Base-by-base conservation (phyloP, 1,140 invertebrate species). In the Drosophila sp. region DNA sequence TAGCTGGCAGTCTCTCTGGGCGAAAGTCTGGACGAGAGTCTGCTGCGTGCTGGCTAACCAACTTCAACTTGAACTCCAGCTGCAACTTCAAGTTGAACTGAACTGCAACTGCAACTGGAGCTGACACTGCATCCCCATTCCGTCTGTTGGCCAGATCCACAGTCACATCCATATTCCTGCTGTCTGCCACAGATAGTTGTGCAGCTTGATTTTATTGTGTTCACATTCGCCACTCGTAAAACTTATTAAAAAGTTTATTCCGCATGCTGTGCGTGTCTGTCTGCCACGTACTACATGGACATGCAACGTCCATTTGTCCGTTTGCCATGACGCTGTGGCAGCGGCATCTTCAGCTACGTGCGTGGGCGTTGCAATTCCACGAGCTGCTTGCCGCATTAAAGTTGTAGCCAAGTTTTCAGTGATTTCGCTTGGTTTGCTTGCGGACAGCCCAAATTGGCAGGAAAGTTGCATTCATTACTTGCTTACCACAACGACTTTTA, bases 241-340 rank as follows among this genome's bases (percentile, higher is more conserved):
- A 89, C 83, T 89, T 89, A 89, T 89, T 89, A 83, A 89, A 89
- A 87, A 89, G 48, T 89, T 89, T 80, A 77, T 80, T 76, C 79
- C 80, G 84, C 83, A 72, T 71, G 81, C 61, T 77, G 63, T 58
- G 38, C 36, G 18, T 29, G 78, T 41, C 34, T 29, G 29, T 56
- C 65, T 69, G 69, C 59, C 64, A 51, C 58, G 27, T 38, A 40
- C 43, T 38, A 40, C 43, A 51, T 1, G 36, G 34, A 59, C 65
- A 34, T 61, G 57, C 65, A 51, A 38, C 65, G 46, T 59, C 45
- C 56, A 61, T 56, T 51, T 58, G 27, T 40, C 50, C 21, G 16
- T 1, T 14, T 29, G 27, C 27, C 25, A 27, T 27, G 25, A 27
- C 25, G 25, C 25, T 27, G n/a, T 29, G 48, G 8, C 43, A 29